phyloP scores from a whole-genome alignment of 1,140 invertebrate genomes.

The Chrysopa pallens region DNA sequence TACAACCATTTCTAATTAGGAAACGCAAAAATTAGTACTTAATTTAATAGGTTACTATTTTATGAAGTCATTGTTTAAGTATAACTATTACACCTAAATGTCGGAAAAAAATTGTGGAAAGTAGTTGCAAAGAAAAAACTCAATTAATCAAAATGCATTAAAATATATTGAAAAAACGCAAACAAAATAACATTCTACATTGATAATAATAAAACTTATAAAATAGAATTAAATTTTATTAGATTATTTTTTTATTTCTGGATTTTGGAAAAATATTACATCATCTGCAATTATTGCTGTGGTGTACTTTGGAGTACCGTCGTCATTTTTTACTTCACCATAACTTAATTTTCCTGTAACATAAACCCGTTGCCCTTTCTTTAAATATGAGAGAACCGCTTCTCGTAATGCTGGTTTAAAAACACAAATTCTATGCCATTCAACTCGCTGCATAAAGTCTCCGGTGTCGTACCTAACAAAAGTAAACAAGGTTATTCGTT shows the following conservation, averaged over 20 bases:
- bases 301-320: slow-evolving; percentile 47
- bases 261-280: slow-evolving; percentile 54
- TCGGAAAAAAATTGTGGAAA: no score
- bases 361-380: slow-evolving; percentile 73
- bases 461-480: slow-evolving; percentile 38
- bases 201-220: no score
- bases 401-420: slow-evolving; percentile 73
- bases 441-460: slow-evolving; percentile 64
- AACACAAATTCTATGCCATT: slow-evolving; percentile 79
- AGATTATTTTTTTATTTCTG: background rate
- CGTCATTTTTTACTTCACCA: slow-evolving; percentile 64
- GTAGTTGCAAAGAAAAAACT: no score
- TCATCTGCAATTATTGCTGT: slow-evolving; percentile 76
- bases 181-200: no score
- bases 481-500: background rate
- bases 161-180: no score
- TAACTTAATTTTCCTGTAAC: slow-evolving; percentile 69
- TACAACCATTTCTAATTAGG: no score
- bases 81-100: no score
- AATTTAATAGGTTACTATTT: no score
- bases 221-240: no score
- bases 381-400: slow-evolving; percentile 54
- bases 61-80: no score
- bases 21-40: no score
- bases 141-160: no score